Evolutionary conservation across 2,797 vertebrate species (phyloP), one percentile per base, ranked within the genome.

Genomic region (Hozukius guyotensis): DNA sequence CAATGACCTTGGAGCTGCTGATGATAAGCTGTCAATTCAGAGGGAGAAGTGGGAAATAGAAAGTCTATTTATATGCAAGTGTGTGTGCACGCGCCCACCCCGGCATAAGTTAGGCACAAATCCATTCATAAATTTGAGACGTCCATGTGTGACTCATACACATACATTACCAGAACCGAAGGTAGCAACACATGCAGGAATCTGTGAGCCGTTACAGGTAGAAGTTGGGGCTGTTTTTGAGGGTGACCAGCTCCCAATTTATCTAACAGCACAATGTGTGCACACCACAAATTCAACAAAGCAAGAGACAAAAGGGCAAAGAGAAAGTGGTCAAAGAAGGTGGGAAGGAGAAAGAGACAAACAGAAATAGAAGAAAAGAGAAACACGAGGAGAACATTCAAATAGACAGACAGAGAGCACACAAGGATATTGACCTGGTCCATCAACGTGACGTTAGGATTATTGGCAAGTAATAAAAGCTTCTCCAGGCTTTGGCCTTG

Each of bases 381-480:
- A 27, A 70, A 61, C 68, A 49, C 18, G 18, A 73, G 42, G 16
- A 31, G 42, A 73, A 56, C 36, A 71, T 82, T 71, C 49, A 76
- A 63, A 80, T 2, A 77, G 83, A 80, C 74, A 60, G 82, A 64
- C 81, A 81, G 81, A 62, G 76, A 90, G 82, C 77, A 81, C 78
- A 68, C 69, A 32, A 22, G 55, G 67, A 84, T 92, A 94, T 92
- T 90, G 93, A 94, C 86, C 92, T 66, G 80, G 69, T 89, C 91
- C 89, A 90, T 94, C 92, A 94, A 88, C 71, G 62, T 86, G 92
- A 89, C 92, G 93, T 94, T 90, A 94, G 91, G 88, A 92, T 92
- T 94, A 95, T 94, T 93, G 94, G 85, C 90, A 92, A 89, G 83
- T 89, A 77, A 92, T 94, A 94, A 94, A 93, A 93, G 89, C 88